Conservation (phyloP, 2,888 invertebrate species). For the Drosophila sordidula region DNA sequence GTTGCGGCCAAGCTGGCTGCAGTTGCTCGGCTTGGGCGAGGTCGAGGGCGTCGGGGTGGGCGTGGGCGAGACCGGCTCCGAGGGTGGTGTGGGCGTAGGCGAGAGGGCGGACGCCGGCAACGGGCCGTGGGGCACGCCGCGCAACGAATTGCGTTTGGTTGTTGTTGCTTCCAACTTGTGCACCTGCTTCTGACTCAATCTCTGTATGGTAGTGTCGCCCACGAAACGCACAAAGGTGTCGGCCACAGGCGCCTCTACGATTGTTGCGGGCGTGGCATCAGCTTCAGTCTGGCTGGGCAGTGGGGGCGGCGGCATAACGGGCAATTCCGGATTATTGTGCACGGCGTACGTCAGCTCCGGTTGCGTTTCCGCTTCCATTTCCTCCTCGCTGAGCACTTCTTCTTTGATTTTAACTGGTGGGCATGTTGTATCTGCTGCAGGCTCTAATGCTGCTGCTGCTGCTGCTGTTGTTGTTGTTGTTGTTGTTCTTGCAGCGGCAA, state of each 20-base stretch:
- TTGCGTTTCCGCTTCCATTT: constrained; percentile 54
- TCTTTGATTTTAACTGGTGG: constrained; percentile 64
- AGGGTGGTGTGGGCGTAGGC: constrained; percentile 30
- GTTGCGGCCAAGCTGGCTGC: not conserved
- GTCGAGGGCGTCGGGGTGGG: not conserved
- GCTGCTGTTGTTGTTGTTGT: not conserved
- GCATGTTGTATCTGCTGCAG: too few relatives aligned
- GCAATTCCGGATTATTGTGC: not conserved
- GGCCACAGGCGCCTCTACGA: not conserved
- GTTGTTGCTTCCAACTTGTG: constrained; percentile 1
- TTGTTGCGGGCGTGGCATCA: not conserved
- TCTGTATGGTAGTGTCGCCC: constrained; percentile 83
- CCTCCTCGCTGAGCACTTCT: constrained; percentile 81
- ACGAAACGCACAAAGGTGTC: constrained; percentile 67
- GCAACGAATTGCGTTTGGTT: constrained; percentile 58
- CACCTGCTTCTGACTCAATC: constrained; percentile 62
- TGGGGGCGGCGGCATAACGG: constrained; percentile 35
- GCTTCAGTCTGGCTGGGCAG: constrained; percentile 1
- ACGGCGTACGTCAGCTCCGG: not conserved
- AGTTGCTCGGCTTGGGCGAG: not conserved
- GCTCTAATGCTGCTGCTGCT: not conserved
- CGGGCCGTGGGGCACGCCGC: constrained; percentile 72
- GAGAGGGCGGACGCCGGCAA: constrained; percentile 62
- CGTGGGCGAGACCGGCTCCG: constrained; percentile 11
- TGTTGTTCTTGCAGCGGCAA: not conserved